A percentile compares a stretch with the other conserved stretches of the same genome.
These are phyloP conservation scores for Aplysina aerophoba DNA, from an alignment of 37 sponge, comb jelly and placozoan genomes.

Conservation along the genomic window DNA sequence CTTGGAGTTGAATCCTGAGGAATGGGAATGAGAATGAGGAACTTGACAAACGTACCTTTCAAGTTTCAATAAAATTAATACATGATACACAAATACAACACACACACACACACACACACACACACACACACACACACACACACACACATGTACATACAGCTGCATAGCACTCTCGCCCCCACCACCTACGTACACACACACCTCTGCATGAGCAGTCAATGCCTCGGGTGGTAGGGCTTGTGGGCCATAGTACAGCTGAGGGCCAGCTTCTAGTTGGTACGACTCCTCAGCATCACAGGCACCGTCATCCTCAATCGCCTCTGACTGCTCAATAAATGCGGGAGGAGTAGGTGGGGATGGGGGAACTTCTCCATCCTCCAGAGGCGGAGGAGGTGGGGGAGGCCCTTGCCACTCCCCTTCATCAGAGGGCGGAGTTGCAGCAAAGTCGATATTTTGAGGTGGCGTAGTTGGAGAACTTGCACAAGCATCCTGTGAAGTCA, in stretches of 20 bases:
- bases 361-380: conserved; percentile 18
- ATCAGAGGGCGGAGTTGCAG: background rate
- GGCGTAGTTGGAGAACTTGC: background rate
- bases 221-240: background rate
- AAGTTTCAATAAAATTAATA: too few relatives aligned
- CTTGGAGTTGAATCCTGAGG: too few relatives aligned
- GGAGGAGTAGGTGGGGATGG: conserved; percentile 3
- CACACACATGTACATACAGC: conserved; percentile 14
- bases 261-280: background rate
- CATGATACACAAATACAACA: conserved; percentile 1
- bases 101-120: background rate
- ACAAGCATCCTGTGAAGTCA: too few relatives aligned
- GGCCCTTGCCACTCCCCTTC: conserved; percentile 1
- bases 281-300: background rate
- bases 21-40: too few relatives aligned
- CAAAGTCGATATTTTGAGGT: background rate
- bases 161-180: background rate
- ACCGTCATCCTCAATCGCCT: background rate
- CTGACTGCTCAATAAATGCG: background rate
- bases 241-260: conserved; percentile 11
- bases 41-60: too few relatives aligned
- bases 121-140: background rate
- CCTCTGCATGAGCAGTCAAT: background rate
- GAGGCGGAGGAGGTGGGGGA: conserved; percentile 21
- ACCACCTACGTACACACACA: conserved; percentile 45